Conservation (phyloP, 2,797 vertebrate species). For the Serranus cabrilla region DNA sequence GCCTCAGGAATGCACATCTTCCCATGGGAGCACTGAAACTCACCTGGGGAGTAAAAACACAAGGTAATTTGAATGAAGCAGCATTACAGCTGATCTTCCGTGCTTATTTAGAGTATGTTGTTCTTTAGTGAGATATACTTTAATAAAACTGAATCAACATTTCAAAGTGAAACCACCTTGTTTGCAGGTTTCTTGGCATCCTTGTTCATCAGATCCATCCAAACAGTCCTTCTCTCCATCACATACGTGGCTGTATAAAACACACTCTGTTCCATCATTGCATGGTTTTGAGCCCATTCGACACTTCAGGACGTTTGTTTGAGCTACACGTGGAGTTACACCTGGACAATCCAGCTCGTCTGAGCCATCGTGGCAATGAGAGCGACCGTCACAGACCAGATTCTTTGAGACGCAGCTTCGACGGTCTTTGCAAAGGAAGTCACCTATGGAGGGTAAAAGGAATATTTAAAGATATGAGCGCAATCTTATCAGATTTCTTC, state of each 20-base stretch:
- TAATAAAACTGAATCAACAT: accelerated
- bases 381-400: slow-evolving; percentile 77
- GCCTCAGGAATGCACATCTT: slow-evolving; percentile 79
- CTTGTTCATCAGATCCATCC: slow-evolving; percentile 86
- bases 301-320: slow-evolving; percentile 43
- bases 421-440: slow-evolving; percentile 72
- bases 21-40: slow-evolving; percentile 87
- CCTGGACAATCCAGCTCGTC: slow-evolving; percentile 71
- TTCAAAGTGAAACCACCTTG: slow-evolving; percentile 53
- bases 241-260: slow-evolving; percentile 86
- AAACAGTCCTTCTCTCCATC: slow-evolving; percentile 88
- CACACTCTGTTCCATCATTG: slow-evolving; percentile 80
- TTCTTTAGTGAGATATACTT: no score
- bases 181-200: slow-evolving; percentile 75
- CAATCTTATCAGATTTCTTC: not conserved
- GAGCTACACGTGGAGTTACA: not conserved
- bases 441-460: slow-evolving; percentile 31
- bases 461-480: not conserved
- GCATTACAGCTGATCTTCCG: not conserved
- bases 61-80: not conserved
- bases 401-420: slow-evolving; percentile 64
- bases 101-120: not conserved
- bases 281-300: slow-evolving; percentile 79
- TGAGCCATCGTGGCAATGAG: slow-evolving; percentile 81
- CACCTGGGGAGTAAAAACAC: slow-evolving; percentile 68